phyloP scores from a whole-genome alignment of 2,113 vertebrate genomes.

The Pteronura brasiliensis region DNA sequence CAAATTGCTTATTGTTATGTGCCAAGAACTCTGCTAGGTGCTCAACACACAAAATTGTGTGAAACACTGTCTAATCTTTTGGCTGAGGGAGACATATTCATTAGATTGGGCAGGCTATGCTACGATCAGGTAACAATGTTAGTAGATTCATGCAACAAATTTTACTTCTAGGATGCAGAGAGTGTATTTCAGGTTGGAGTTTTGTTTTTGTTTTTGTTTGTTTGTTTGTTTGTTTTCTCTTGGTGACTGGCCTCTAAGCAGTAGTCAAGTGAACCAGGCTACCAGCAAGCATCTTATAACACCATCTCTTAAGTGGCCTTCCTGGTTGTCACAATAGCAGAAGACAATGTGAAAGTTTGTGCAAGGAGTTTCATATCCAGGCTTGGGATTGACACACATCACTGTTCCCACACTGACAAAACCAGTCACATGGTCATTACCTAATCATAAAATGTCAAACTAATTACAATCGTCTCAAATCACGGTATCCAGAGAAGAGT shows the following conservation, averaged over 20 bases:
- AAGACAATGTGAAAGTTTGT: neutral
- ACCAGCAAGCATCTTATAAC: neutral
- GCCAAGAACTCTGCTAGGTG: neutral
- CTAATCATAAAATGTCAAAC: neutral
- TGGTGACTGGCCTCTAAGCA: neutral
- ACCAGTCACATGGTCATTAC: neutral
- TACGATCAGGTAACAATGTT: neutral
- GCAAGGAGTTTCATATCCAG: neutral
- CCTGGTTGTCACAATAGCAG: neutral
- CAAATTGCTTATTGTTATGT: neutral
- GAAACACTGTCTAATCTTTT: neutral
- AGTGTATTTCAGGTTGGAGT: neutral
- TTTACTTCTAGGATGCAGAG: neutral
- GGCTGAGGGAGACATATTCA: neutral
- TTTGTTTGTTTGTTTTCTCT: neutral
- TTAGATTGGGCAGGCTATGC: neutral
- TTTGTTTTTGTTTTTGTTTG: neutral
- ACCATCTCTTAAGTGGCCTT: neutral
- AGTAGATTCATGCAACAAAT: neutral
- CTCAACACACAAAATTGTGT: neutral
- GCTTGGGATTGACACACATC: neutral
- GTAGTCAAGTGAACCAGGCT: neutral
- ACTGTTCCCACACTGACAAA: neutral
- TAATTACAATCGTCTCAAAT: neutral
- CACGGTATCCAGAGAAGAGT: neutral